These are phyloP conservation scores for Uropsilus gracilis DNA, from an alignment of 2,113 vertebrate genomes.

Conservation along the genomic window DNA sequence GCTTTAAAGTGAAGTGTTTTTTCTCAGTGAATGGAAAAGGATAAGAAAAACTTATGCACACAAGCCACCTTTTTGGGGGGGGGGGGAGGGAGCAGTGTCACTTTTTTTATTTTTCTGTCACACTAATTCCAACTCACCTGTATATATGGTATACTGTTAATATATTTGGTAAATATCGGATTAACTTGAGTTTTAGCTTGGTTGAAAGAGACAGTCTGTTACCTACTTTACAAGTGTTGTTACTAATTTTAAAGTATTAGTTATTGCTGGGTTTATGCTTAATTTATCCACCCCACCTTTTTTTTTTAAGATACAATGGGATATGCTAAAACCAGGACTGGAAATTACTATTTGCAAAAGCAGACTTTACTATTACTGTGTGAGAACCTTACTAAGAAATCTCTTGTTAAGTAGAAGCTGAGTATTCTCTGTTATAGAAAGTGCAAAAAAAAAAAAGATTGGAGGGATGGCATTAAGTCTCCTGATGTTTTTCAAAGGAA, in stretches of 20 bases:
- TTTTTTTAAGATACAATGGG: neutral
- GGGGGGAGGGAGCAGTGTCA: neutral
- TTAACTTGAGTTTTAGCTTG: neutral
- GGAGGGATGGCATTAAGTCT: neutral
- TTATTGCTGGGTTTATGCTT: neutral
- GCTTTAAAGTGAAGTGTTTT: constrained; percentile 47
- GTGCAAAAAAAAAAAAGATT: neutral
- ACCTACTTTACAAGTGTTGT: neutral
- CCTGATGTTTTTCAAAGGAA: neutral
- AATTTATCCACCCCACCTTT: no score
- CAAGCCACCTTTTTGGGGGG: no score
- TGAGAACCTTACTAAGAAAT: neutral
- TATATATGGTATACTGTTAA: neutral
- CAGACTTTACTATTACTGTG: neutral
- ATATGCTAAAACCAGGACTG: neutral
- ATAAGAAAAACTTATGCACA: neutral
- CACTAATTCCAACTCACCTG: neutral
- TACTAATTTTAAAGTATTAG: neutral
- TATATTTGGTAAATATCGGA: constrained; percentile 31
- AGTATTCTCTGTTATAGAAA: neutral
- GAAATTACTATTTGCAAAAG: constrained; percentile 13
- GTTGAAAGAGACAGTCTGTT: constrained; percentile 25
- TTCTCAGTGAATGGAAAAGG: neutral
- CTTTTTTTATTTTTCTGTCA: neutral
- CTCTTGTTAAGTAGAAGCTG: neutral